Evolutionary conservation across 2,888 invertebrate genomes (phyloP), one percentile per base, ranked within the genome.

Genomic region (Caenorhabditis sp.): DNA sequence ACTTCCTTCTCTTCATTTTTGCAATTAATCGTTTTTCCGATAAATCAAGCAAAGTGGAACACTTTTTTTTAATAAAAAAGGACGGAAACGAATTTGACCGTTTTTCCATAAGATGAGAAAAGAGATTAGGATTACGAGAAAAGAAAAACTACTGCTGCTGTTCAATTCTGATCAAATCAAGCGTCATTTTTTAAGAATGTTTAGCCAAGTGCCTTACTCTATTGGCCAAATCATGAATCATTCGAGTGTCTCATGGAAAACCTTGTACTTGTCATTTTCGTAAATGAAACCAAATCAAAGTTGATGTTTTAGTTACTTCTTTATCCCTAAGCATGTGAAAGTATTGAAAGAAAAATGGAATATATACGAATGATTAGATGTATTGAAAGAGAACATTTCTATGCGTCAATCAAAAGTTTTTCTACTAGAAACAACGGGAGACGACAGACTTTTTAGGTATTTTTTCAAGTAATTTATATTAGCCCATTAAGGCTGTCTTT

Each of bases 181-280:
- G 24, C 56, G 56, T 58, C n/a, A 24, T 37, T 5, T 24, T 44
- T 20, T 24, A 56, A 44, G 26, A 56, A 56, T 47, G 72, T 56
- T 35, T 58, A 64, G 53, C 72, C 64, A 64, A 64, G 24, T 64
- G 47, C 72, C 20, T 62, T 32, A 20, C 32, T 56, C 51, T 51
- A 67, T 76, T 53, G 37, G 61, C 32, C 76, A 55, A 76, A 76
- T 76, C 53, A 60, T 76, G 67, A 67, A 51, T 76, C 67, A 76
- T 67, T 53, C 53, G 13, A 32, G 24, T 40, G 60, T 35, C 56
- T 26, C 28, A 20, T 32, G 37, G 20, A 40, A 40, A 26, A 64
- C 64, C 44, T 18, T 20, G 11, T 47, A 18, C 47, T n/a, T 47
- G 47, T 55, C 70, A 37, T 70, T 47, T 58, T 47, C 24, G 20